Conservation (phyloP, 2,797 vertebrate species). For the Vireo griseus region DNA sequence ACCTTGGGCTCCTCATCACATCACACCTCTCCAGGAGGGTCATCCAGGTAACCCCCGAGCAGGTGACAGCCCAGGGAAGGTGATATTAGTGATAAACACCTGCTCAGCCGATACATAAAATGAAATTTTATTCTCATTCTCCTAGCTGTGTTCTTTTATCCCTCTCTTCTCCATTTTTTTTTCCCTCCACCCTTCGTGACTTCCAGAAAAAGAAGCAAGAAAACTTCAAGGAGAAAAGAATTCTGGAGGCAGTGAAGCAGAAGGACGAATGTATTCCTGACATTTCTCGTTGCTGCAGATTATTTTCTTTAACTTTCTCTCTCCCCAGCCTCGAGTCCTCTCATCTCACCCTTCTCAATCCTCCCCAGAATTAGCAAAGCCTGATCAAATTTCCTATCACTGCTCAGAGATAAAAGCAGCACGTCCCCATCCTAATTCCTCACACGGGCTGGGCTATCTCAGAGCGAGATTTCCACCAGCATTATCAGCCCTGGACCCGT, state of each 20-base stretch:
- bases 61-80: neutral
- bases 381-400: neutral
- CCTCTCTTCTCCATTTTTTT: neutral
- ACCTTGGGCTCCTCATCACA: neutral
- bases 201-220: conserved; percentile 55
- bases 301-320: neutral
- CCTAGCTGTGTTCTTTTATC: neutral
- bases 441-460: neutral
- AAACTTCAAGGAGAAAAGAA: conserved; percentile 54
- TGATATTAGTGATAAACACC: neutral
- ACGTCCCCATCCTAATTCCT: neutral
- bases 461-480: neutral
- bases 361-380: conserved; percentile 3
- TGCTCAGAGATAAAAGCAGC: neutral
- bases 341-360: neutral
- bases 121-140: neutral
- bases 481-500: neutral
- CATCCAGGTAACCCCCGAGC: neutral
- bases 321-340: neutral
- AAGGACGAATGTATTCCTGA: neutral
- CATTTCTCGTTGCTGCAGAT: neutral
- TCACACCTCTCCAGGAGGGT: neutral
- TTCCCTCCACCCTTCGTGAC: neutral
- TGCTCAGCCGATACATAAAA: neutral
- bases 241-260: conserved; percentile 41